Conservation (phyloP, 2,113 vertebrate genomes). For the Campylorhamphus procurvoides region DNA sequence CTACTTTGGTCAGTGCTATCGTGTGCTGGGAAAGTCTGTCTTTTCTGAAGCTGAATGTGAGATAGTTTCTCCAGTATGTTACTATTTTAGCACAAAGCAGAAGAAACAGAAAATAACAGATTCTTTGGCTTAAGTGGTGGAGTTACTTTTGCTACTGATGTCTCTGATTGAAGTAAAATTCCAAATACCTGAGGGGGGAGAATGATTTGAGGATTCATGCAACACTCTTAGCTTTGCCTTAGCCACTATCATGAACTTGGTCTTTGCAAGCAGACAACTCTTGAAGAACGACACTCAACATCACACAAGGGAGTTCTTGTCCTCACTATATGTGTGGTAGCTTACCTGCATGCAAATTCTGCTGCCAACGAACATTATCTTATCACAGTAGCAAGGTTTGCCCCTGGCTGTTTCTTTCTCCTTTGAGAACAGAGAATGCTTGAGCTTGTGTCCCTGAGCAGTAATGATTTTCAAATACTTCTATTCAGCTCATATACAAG, state of each 20-base stretch:
- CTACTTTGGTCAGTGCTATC: background rate
- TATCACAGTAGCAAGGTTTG: background rate
- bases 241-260: background rate
- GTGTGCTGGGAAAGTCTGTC: background rate
- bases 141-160: background rate
- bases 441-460: background rate
- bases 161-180: background rate
- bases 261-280: background rate
- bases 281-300: background rate
- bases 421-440: background rate
- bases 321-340: background rate
- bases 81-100: background rate
- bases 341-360: background rate
- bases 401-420: background rate
- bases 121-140: background rate
- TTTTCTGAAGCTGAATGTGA: background rate
- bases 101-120: background rate
- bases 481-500: background rate
- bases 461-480: constrained; percentile 16
- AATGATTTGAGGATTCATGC: background rate
- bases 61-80: background rate
- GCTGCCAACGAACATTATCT: background rate
- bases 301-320: background rate
- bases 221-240: background rate
- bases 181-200: background rate